Base-by-base conservation (phyloP, 2,797 vertebrate genomes). In the Avahi laniger region DNA sequence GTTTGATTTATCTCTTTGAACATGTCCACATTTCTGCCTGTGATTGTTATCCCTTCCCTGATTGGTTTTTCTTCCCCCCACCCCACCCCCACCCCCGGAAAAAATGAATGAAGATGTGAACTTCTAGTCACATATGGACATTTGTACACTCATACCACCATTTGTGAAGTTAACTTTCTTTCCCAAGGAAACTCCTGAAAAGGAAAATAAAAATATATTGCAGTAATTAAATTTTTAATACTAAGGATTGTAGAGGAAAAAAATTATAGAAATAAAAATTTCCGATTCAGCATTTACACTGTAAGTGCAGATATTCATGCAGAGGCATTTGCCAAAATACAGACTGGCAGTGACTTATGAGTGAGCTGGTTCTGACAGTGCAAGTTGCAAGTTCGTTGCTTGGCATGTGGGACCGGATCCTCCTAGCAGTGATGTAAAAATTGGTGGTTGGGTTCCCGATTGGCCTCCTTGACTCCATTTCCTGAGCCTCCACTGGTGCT, bases 1-100 rank as follows among this genome's bases (percentile, higher is more conserved):
- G 0, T 59, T 93, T 92, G 7, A 24, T 96, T 97, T 97, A 92
- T 50, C 82, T 93, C 52, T 95, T 90, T 95, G 86, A 67, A 94
- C 38, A 72, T 81, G 86, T 95, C 75, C 57, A 57, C 78, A 84
- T 61, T 93, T 24, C 17, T 46, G 10, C 5, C 46, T 78, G 50
- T 5, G 35, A 92, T 76, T 86, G n/a, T 38, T 76, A 79, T 2
- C 15, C 33, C 4, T 75, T 85, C 33, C 84, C n/a, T 33, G 81
- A 69, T 50, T 4, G 87, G 35, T 83, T 89, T 69, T 59, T 75
- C 48, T 1, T 5, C 20, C 89, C 93, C 46, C 63, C n/a, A n/a
- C n/a, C n/a, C n/a, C n/a, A n/a, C n/a, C n/a, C n/a, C n/a, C n/a
- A n/a, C n/a, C n/a, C 87, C 88, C 95, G 46, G 95, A 96, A 96